A percentile compares a stretch with the other conserved stretches of the same genome.
These are phyloP conservation scores for Apodemia hepburni DNA, from an alignment of 2,888 invertebrate species.

Conservation along the genomic window DNA sequence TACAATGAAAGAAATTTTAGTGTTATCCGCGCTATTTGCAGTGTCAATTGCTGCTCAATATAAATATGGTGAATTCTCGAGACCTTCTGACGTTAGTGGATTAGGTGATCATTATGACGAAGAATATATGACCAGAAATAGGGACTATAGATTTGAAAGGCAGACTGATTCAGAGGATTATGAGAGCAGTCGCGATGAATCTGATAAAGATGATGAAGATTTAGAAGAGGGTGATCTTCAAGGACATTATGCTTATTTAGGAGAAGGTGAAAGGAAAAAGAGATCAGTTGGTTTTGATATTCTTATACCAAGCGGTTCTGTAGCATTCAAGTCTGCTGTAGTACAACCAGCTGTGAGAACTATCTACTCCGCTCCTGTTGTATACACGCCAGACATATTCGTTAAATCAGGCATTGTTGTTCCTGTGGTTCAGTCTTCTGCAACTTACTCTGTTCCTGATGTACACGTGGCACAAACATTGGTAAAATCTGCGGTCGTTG, in stretches of 20 bases:
- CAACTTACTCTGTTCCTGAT: too few relatives aligned
- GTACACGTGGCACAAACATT: not conserved
- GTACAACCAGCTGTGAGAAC: too few relatives aligned
- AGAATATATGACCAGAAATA: not conserved
- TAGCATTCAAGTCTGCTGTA: too few relatives aligned
- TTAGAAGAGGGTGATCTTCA: not conserved
- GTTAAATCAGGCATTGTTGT: too few relatives aligned
- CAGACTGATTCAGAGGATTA: not conserved
- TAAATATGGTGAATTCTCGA: not conserved
- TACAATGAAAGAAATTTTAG: not conserved
- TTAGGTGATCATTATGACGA: not conserved
- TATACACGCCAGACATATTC: not conserved
- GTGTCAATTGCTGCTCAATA: not conserved
- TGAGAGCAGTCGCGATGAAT: not conserved
- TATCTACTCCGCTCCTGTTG: not conserved
- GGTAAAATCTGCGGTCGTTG: not conserved
- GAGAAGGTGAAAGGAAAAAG: constrained; percentile 1
- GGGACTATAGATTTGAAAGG: not conserved
- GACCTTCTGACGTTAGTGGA: not conserved
- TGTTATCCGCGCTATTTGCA: not conserved
- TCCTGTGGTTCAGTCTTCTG: too few relatives aligned
- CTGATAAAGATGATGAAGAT: not conserved
- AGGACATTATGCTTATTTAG: constrained; percentile 1
- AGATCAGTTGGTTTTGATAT: not conserved
- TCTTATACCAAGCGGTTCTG: not conserved